Base-by-base conservation (phyloP, 64 coral and sea anemone species). In the Exaiptasia diaphana region DNA sequence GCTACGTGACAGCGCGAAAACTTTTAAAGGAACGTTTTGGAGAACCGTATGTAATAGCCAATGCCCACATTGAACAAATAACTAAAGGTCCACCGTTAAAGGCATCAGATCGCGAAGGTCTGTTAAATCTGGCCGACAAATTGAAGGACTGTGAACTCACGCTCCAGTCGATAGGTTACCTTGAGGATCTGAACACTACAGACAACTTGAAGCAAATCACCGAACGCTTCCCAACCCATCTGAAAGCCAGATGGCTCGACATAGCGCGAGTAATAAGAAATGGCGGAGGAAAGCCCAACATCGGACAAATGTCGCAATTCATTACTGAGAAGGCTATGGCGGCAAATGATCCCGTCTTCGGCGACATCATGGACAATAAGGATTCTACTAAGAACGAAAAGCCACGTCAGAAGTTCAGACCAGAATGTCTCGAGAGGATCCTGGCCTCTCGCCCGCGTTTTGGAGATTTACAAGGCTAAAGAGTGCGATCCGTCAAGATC, bases 1-100 rank as follows among this genome's bases (percentile, higher is more conserved):
- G 84, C 24, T 87, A 78, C 57, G 41, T 33, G 54, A 67, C 58
- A 36, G 84, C 73, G 13, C 53, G 73, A 10, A 87, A 35, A 68
- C 41, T 75, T 21, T 25, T 87, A 21, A 76, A 78, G 45, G 46
- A 87, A 48, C 73, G 73, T 12, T 87, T 87, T 45, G 83, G 83
- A 23, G 53, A 86, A 65, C 84, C 84, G 13, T 65, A 77, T 36
- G 65, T 55, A 13, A 87, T 87, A 24, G 29, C 84, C 32, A 29
- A 32, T 35, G 60, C 84, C 17, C 61, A 76, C 56, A 26, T 87
- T 38, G 60, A 87, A 24, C 29, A 76, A 48, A 60, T 78, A 43
- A 87, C 73, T 31, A 26, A 64, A 52, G 84, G 84, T 5, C 73
- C 73, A 24, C 57, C 73, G 53, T 44, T 78, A 15, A 87, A 78